A percentile compares a stretch with the other conserved stretches of the same genome.
phyloP scores from a whole-genome alignment of 2,797 vertebrate genomes.

The Poecilia picta region DNA sequence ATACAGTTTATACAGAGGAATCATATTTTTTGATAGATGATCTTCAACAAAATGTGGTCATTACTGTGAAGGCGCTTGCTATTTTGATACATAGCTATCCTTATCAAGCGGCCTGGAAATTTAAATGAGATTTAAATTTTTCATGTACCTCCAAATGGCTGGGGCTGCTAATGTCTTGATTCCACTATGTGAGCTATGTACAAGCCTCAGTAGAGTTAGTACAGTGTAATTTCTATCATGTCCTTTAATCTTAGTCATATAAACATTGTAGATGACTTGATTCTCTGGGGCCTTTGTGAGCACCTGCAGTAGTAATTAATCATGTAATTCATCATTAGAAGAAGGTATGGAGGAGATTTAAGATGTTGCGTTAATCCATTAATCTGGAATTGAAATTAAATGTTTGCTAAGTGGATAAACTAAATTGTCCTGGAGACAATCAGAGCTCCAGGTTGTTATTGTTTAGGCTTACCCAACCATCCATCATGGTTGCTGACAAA shows the following conservation, averaged over 20 bases:
- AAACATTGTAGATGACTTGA: slow-evolving; percentile 54
- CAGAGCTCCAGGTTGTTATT: slow-evolving; percentile 37
- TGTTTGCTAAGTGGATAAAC: slow-evolving; percentile 22
- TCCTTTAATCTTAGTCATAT: slow-evolving; percentile 45
- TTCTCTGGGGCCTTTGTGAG: slow-evolving; percentile 33
- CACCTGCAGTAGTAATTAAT: slow-evolving; percentile 51
- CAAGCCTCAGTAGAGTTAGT: slow-evolving; percentile 30
- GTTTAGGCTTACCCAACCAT: slow-evolving; percentile 1
- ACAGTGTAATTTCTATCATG: slow-evolving; percentile 42
- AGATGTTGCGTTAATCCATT: slow-evolving; percentile 32
- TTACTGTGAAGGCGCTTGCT: slow-evolving; percentile 63
- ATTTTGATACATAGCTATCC: slow-evolving; percentile 74
- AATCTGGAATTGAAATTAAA: slow-evolving; percentile 31
- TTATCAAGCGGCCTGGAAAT: slow-evolving; percentile 64
- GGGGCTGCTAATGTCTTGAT: slow-evolving; percentile 62
- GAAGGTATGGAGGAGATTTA: slow-evolving; percentile 27
- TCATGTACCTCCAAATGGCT: slow-evolving; percentile 76
- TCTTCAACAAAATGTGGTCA: slow-evolving; percentile 61
- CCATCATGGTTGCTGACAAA: slow-evolving; percentile 5
- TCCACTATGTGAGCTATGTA: slow-evolving; percentile 57
- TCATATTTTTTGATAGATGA: slow-evolving; percentile 68
- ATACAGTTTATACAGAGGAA: slow-evolving; percentile 49
- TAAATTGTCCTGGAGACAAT: slow-evolving; percentile 14
- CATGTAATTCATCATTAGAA: slow-evolving; percentile 32
- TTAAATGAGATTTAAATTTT: slow-evolving; percentile 81